Conservation (phyloP, 2,888 invertebrate genomes). For the Dichetophora obliterata region DNA sequence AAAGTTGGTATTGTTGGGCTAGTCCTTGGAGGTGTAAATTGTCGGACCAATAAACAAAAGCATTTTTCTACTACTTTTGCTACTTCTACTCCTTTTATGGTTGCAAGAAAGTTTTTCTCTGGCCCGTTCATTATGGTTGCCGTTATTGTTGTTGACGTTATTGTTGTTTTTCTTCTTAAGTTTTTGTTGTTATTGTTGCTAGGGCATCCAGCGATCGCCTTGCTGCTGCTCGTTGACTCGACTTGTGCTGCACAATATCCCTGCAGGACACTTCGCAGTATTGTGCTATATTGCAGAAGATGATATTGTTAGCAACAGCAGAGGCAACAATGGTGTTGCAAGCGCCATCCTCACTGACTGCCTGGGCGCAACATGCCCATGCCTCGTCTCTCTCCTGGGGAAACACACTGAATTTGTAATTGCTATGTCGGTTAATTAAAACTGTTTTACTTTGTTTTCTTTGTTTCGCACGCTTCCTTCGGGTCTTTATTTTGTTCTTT, state of each 20-base stretch:
- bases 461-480: conserved; percentile 24
- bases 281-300: conserved; percentile 12
- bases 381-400: conserved; percentile 45
- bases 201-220: conserved; percentile 5
- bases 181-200: conserved; percentile 28
- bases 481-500: conserved; percentile 41
- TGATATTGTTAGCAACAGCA: conserved; percentile 32
- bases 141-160: conserved; percentile 19
- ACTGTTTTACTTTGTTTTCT: conserved; percentile 59
- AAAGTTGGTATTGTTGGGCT: conserved; percentile 40
- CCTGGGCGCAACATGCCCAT: conserved; percentile 15
- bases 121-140: conserved; percentile 16
- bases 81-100: conserved; percentile 6
- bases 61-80: conserved; percentile 43
- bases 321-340: conserved; percentile 5
- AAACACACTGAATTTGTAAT: conserved; percentile 65
- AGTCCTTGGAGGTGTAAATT: conserved; percentile 65
- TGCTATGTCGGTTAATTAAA: conserved; percentile 67
- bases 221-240: conserved; percentile 3
- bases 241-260: not conserved
- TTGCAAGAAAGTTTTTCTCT: conserved; percentile 24
- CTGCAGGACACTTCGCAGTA: conserved; percentile 12
- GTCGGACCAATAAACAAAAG: conserved; percentile 63
- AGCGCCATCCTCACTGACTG: conserved; percentile 12
- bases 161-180: conserved; percentile 22